A percentile compares a stretch with the other conserved stretches of the same genome.
These are phyloP conservation scores for Agonopterix subpropinquella DNA, from an alignment of 2,888 invertebrate genomes.

Conservation along the genomic window DNA sequence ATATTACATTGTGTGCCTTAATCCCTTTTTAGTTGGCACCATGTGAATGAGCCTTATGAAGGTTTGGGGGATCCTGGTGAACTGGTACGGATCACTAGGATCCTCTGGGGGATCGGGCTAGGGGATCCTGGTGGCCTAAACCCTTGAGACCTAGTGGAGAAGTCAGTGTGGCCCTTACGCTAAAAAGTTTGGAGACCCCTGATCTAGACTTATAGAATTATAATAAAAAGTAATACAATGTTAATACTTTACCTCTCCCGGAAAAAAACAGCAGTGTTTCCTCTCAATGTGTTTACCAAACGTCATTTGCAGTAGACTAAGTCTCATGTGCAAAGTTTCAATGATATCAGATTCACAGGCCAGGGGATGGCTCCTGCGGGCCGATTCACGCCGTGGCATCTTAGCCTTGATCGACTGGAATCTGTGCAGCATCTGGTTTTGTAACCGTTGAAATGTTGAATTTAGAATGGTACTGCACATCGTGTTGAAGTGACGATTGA, in stretches of 20 bases:
- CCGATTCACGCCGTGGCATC: conserved; percentile 94
- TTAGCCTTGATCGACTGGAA: conserved; percentile 92
- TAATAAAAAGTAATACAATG: not conserved
- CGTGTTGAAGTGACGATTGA: conserved; percentile 87
- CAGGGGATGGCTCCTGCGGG: conserved; percentile 90
- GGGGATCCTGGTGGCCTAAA: too few relatives aligned
- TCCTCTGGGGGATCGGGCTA: too few relatives aligned
- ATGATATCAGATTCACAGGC: conserved; percentile 95
- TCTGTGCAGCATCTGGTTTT: conserved; percentile 88
- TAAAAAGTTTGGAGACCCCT: not conserved
- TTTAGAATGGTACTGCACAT: conserved; percentile 88
- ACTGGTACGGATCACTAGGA: too few relatives aligned
- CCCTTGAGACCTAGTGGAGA: too few relatives aligned
- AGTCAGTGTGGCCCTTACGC: too few relatives aligned
- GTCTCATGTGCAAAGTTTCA: conserved; percentile 93
- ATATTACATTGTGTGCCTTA: too few relatives aligned
- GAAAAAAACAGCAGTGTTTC: conserved; percentile 95
- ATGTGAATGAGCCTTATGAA: too few relatives aligned
- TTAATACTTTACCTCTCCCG: conserved; percentile 85
- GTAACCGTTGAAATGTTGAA: conserved; percentile 89
- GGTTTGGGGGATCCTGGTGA: too few relatives aligned
- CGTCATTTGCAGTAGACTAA: conserved; percentile 94
- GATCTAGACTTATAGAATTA: too few relatives aligned
- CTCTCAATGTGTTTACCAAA: conserved; percentile 96
- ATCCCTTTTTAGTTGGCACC: too few relatives aligned